Evolutionary conservation across 2,888 invertebrate species (phyloP).

Genomic region (Laspeyria flexula): DNA sequence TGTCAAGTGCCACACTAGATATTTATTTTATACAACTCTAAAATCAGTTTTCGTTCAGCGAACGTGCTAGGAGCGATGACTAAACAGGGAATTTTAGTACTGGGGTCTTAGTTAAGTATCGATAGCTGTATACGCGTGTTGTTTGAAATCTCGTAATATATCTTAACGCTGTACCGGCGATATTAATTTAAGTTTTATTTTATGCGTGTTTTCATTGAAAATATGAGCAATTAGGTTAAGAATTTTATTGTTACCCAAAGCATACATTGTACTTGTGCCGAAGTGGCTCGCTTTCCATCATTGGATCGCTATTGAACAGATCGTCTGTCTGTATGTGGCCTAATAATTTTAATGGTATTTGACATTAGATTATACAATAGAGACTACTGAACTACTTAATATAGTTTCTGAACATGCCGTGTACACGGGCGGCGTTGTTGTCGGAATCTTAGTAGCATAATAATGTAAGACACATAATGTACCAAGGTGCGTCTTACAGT

Average conservation of each 20-base stretch:
- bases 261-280: slow-evolving; percentile 67
- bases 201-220: slow-evolving; percentile 79
- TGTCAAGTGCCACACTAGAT: slow-evolving; percentile 79
- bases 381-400: slow-evolving; percentile 41
- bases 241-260: slow-evolving; percentile 81
- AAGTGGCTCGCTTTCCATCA: slow-evolving; percentile 42
- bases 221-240: slow-evolving; percentile 78
- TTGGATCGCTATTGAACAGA: slow-evolving; percentile 17
- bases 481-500: slow-evolving; percentile 66
- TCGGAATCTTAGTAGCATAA: slow-evolving; percentile 80
- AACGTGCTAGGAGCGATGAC: slow-evolving; percentile 49
- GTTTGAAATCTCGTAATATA: slow-evolving; percentile 86
- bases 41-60: slow-evolving; percentile 52
- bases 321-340: slow-evolving; percentile 27
- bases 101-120: slow-evolving; percentile 74
- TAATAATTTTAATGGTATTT: slow-evolving; percentile 35
- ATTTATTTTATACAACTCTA: slow-evolving; percentile 70
- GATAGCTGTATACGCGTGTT: slow-evolving; percentile 76
- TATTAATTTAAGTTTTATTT: slow-evolving; percentile 73
- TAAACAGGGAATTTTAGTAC: slow-evolving; percentile 72
- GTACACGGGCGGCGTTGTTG: slow-evolving; percentile 39
- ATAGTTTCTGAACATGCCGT: slow-evolving; percentile 31
- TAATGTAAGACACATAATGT: slow-evolving; percentile 70
- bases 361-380: slow-evolving; percentile 43
- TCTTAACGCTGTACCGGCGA: slow-evolving; percentile 71